Conservation (phyloP, 2,797 vertebrate species). For the Lepus townsendii region DNA sequence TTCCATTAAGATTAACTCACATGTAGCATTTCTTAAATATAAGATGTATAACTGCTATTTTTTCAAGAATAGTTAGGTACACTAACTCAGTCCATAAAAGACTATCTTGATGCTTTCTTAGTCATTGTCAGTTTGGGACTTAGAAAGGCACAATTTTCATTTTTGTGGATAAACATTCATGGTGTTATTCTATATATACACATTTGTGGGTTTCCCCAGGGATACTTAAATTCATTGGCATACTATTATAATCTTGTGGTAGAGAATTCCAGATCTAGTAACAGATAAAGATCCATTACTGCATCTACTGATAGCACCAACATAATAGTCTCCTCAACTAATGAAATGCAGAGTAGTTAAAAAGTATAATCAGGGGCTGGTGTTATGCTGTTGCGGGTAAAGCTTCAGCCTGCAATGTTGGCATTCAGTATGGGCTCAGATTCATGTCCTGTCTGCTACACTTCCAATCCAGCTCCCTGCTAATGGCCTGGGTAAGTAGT, state of each 20-base stretch:
- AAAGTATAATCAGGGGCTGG: neutral
- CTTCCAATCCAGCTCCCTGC: too few relatives aligned
- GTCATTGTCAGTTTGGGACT: neutral
- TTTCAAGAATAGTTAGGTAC: neutral
- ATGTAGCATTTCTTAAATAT: neutral
- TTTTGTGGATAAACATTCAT: neutral
- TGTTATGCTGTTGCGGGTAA: too few relatives aligned
- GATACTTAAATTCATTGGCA: neutral
- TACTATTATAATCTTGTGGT: neutral
- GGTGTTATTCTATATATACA: neutral
- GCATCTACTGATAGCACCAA: neutral
- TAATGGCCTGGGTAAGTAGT: too few relatives aligned
- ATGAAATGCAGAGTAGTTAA: neutral
- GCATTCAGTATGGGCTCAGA: too few relatives aligned
- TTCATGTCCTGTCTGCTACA: too few relatives aligned
- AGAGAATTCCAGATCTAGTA: neutral
- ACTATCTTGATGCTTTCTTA: neutral
- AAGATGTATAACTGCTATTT: neutral
- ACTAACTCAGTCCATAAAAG: neutral
- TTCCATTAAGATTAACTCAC: slow-evolving; percentile 37
- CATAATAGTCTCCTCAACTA: neutral
- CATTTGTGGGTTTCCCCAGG: neutral
- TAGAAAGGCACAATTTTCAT: neutral
- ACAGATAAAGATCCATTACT: neutral
- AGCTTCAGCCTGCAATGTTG: too few relatives aligned